phyloP scores from a whole-genome alignment of 53 echinoderm and acorn worm genomes.

The Echinometra lucunter region DNA sequence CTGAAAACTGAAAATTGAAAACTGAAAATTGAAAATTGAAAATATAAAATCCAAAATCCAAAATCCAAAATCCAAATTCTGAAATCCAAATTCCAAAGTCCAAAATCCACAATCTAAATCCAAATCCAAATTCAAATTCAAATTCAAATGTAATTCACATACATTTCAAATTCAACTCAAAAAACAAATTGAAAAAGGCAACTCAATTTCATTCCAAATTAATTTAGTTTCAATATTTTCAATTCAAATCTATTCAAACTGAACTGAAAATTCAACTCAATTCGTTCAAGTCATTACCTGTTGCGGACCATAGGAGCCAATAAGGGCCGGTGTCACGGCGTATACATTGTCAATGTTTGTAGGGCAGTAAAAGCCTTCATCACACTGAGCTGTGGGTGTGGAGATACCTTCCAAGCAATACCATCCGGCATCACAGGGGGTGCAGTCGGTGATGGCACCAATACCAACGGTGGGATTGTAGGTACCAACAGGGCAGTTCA shows the following conservation, averaged over 20 bases:
- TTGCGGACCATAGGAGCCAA: conserved; percentile 93
- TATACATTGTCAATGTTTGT: conserved; percentile 93
- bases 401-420: conserved; percentile 87
- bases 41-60: background rate
- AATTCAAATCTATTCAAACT: too few relatives aligned
- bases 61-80: background rate
- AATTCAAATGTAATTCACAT: background rate
- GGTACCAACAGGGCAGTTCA: conserved; percentile 95
- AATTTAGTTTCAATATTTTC: too few relatives aligned
- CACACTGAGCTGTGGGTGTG: conserved; percentile 72
- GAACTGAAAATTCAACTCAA: background rate
- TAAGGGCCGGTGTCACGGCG: conserved; percentile 77
- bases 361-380: conserved; percentile 88
- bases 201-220: too few relatives aligned
- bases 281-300: conserved; percentile 75
- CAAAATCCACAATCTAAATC: background rate
- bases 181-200: too few relatives aligned
- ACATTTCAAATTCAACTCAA: too few relatives aligned
- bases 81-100: background rate
- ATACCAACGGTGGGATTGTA: conserved; percentile 89
- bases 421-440: conserved; percentile 87
- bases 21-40: too few relatives aligned
- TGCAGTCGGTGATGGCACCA: conserved; percentile 92
- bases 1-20: too few relatives aligned
- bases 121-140: background rate